Percentiles rank a stretch among this genome's conserved stretches.
Evolutionary conservation across 2,113 vertebrate genomes (phyloP).

Genomic region (Anas platyrhynchos): DNA sequence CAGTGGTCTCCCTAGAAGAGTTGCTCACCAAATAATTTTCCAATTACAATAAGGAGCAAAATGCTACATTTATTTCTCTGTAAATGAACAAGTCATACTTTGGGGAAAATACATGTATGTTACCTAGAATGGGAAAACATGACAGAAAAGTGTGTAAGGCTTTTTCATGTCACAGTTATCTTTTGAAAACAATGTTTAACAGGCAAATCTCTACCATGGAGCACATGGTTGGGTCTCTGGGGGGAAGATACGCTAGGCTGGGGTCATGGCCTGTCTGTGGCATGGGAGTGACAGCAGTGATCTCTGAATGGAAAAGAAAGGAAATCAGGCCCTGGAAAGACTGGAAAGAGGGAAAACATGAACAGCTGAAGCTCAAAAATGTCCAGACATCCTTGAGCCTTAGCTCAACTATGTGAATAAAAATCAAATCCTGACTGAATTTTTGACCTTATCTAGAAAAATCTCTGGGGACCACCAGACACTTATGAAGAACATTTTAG

Average conservation of each 20-base stretch:
- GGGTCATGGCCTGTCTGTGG: neutral
- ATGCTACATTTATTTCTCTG: neutral
- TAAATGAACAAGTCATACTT: neutral
- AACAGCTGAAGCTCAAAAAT: neutral
- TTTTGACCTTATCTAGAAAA: neutral
- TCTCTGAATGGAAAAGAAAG: neutral
- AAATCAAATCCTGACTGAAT: neutral
- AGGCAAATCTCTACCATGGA: neutral
- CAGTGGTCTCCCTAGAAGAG: neutral
- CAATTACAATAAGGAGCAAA: neutral
- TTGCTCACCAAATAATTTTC: neutral
- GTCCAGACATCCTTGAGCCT: neutral
- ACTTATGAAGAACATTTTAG: neutral
- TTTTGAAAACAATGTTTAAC: neutral
- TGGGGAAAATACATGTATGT: neutral
- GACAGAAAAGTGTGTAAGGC: neutral
- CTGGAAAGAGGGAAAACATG: neutral
- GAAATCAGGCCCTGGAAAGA: neutral
- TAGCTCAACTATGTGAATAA: neutral
- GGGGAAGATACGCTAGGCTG: neutral
- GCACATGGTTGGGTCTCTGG: neutral
- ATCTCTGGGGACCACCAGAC: neutral
- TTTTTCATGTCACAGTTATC: neutral
- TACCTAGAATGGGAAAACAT: neutral
- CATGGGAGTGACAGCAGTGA: neutral